Evolutionary conservation across 2,888 invertebrate species (phyloP), one percentile per base, ranked within the genome.

Genomic region (Cataglyphis altisquamis): DNA sequence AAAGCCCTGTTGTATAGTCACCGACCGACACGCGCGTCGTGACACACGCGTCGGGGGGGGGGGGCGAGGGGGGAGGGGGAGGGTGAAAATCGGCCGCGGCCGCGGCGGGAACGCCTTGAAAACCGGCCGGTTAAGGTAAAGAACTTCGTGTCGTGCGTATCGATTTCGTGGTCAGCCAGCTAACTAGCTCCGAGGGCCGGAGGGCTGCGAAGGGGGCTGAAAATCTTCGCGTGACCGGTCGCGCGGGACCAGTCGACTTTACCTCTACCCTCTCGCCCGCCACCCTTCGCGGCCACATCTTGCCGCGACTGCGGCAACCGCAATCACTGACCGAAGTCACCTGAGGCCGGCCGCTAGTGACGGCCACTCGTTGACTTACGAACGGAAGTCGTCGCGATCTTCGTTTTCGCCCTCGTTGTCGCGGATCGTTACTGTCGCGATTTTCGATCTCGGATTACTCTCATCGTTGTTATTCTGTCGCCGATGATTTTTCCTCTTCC

Each of bases 141-240:
- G 91, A 90, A 91, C 88, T 86, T 88, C 84, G 77, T 87, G 84
- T 66, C 73, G 52, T 66, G 83, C 73, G 84, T 92, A 93, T 93
- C 93, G 93, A 93, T 92, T 91, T 85, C 87, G 83, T 81, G 86
- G 85, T 85, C 85, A 88, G 83, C 67, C 48, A 39, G 72, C 60
- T 39, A 25, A n/a, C 57, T 41, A 41, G 39, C 39, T 39, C 25
- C 55, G n/a, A 41, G 32, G 29, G 15, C 86, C 39, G 86, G 82
- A 87, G 86, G 85, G 83, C 36, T 1, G 57, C 9, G 55, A 12
- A 18, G 81, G 82, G 88, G 68, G 36, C 18, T 41, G 86, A 85
- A 93, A 93, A 93, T 93, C 93, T 92, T 94, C 86, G 94, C 93
- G 93, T 94, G 94, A 94, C 94, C 92, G 88, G 86, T 88, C 82